Evolutionary conservation across 2,888 invertebrate genomes (phyloP).

Genomic region (Dolichomitus sp.): DNA sequence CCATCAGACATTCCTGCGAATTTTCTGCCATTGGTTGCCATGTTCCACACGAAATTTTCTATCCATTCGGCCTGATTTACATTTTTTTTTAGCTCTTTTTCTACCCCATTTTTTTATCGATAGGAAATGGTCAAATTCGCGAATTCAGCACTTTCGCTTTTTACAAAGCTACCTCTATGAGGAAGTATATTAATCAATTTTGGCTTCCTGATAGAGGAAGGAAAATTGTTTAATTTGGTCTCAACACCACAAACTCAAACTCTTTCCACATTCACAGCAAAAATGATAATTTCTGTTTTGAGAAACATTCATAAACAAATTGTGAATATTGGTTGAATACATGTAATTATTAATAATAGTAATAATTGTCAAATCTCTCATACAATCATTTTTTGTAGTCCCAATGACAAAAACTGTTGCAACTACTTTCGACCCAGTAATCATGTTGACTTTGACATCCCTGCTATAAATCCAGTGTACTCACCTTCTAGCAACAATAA

Average conservation of each 20-base stretch:
- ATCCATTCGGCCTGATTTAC: background rate
- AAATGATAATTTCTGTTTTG: too few species aligned
- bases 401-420: background rate
- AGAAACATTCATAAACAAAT: too few species aligned
- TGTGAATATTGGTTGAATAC: too few species aligned
- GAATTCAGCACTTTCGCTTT: background rate
- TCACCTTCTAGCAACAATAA: background rate
- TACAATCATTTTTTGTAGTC: background rate
- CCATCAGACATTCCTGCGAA: constrained; percentile 38
- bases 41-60: background rate
- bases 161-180: too few species aligned
- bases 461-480: background rate
- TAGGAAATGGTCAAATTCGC: background rate
- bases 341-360: too few species aligned
- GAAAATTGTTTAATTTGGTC: too few species aligned
- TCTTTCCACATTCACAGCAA: too few species aligned
- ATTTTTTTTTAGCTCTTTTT: background rate
- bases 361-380: too few species aligned
- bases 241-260: too few species aligned
- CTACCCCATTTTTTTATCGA: background rate
- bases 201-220: too few species aligned
- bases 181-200: too few species aligned
- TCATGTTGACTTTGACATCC: background rate
- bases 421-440: background rate
- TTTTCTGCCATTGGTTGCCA: background rate